phyloP scores from a whole-genome alignment of 2,113 vertebrate genomes.

The Periophthalmodon schlosseri region DNA sequence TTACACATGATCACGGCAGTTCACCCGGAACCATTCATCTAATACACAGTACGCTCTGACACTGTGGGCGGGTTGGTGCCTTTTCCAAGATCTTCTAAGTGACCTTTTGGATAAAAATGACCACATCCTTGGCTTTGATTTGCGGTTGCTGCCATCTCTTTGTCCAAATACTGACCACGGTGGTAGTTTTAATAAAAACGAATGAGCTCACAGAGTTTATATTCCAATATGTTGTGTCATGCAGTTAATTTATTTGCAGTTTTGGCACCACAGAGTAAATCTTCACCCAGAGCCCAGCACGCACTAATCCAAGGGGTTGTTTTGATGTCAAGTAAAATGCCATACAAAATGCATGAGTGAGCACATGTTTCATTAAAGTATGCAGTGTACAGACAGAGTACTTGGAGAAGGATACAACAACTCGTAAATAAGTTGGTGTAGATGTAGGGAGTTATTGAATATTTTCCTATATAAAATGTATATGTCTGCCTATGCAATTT shows the following conservation, averaged over 20 bases:
- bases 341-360: constrained; percentile 12
- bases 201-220: constrained; percentile 16
- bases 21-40: constrained; percentile 48
- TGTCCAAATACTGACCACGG: constrained; percentile 27
- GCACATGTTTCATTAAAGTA: not conserved
- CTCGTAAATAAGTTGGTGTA: not conserved
- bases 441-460: not conserved
- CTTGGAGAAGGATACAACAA: not conserved
- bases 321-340: constrained; percentile 3
- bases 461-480: not conserved
- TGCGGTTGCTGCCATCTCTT: constrained; percentile 27
- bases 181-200: constrained; percentile 28
- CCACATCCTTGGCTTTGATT: constrained; percentile 41
- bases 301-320: not conserved
- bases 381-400: not conserved
- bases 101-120: constrained; percentile 52
- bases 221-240: constrained; percentile 20
- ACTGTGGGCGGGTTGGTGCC: constrained; percentile 33
- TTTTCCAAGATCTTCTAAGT: constrained; percentile 32
- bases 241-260: constrained; percentile 17
- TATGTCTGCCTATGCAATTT: not conserved
- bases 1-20: constrained; percentile 53
- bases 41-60: constrained; percentile 25
- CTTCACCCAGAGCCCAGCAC: not conserved
- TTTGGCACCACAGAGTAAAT: constrained; percentile 4